A percentile compares a stretch with the other conserved stretches of the same genome.
Evolutionary conservation across 1,140 invertebrate genomes (phyloP).

Genomic region (Tetraneura akinire): DNA sequence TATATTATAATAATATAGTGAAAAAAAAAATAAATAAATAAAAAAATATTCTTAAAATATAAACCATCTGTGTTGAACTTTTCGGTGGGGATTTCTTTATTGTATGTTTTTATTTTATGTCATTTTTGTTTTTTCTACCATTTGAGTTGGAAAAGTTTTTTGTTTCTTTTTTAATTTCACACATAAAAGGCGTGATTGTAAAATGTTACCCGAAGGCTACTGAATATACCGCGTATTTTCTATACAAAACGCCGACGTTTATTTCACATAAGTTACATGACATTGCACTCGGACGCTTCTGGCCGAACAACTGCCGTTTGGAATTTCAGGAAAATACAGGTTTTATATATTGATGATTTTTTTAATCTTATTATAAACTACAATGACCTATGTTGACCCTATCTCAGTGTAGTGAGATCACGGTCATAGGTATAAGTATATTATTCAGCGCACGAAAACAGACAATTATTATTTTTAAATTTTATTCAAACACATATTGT

Average conservation of each 20-base stretch:
- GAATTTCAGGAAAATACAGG: slow-evolving; percentile 40
- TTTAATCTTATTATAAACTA: neutral
- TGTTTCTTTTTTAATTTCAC: neutral
- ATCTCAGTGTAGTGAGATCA: neutral
- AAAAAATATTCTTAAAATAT: neutral
- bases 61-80: neutral
- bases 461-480: neutral
- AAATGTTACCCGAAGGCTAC: neutral
- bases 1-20: neutral
- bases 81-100: neutral
- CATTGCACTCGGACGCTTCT: slow-evolving; percentile 34
- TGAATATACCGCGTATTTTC: neutral
- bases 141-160: neutral
- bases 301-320: slow-evolving; percentile 30
- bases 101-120: neutral
- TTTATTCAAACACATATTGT: neutral
- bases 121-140: slow-evolving; percentile 6
- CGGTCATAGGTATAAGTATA: neutral
- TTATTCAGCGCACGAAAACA: neutral
- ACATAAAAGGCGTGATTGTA: slow-evolving; percentile 27
- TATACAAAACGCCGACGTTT: neutral
- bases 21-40: no score
- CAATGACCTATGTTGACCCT: slow-evolving; percentile 40
- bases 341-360: slow-evolving; percentile 31
- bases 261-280: slow-evolving; percentile 36